phyloP scores from a whole-genome alignment of 2,888 invertebrate species.

The Hirtodrosophila confusa region DNA sequence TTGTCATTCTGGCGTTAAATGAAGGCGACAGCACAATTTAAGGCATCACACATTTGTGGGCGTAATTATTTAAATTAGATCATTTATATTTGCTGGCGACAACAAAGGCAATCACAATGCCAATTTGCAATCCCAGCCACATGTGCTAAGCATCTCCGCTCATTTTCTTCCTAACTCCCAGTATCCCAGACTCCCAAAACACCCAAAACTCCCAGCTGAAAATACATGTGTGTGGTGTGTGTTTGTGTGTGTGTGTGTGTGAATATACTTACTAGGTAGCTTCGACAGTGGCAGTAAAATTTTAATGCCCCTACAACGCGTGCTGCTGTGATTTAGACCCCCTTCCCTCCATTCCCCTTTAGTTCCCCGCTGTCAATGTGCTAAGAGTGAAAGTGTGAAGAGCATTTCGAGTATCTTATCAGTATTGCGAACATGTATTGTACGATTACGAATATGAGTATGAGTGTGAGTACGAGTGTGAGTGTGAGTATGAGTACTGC shows the following conservation, averaged over 20 bases:
- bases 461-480: conserved; percentile 2
- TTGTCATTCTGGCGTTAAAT: conserved; percentile 59
- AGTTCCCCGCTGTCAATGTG: conserved; percentile 1
- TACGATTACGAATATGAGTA: conserved; percentile 21
- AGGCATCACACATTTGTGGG: conserved; percentile 50
- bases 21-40: conserved; percentile 48
- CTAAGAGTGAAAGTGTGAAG: conserved; percentile 63
- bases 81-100: conserved; percentile 72
- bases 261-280: conserved; percentile 42
- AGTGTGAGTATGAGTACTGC: conserved; percentile 1
- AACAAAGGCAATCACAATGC: conserved; percentile 61
- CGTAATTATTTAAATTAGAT: conserved; percentile 82
- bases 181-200: neutral
- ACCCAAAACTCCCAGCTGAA: neutral
- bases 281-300: conserved; percentile 58
- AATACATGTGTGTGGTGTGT: neutral
- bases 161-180: conserved; percentile 22
- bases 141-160: conserved; percentile 57
- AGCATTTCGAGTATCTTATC: conserved; percentile 68
- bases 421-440: conserved; percentile 41
- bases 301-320: conserved; percentile 64
- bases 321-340: conserved; percentile 56
- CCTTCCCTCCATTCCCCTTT: neutral
- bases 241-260: conserved; percentile 6
- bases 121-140: conserved; percentile 65